Conservation (phyloP, 2,888 invertebrate genomes). For the Neoaliturus tenellus region DNA sequence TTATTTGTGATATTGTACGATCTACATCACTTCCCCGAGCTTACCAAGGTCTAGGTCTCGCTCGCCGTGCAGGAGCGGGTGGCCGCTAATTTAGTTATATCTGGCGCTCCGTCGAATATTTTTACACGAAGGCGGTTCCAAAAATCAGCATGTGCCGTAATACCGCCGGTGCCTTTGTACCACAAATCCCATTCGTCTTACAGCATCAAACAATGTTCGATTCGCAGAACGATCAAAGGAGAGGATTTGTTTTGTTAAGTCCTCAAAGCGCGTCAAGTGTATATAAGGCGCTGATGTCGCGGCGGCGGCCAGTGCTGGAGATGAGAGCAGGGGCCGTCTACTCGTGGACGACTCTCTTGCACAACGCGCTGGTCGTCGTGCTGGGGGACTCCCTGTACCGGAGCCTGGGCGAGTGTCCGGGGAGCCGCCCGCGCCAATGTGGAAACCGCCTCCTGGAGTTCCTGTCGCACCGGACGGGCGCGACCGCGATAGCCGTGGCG, state of each 20-base stretch:
- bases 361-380: background rate
- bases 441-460: background rate
- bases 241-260: conserved; percentile 26
- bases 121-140: no score
- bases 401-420: background rate
- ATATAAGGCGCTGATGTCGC: background rate
- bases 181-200: background rate
- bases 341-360: background rate
- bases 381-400: background rate
- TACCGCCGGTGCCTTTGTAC: background rate
- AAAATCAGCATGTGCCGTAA: no score
- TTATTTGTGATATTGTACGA: no score
- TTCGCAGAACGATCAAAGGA: conserved; percentile 17
- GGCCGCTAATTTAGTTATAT: no score
- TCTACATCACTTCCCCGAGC: no score
- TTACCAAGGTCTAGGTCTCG: no score
- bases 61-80: no score
- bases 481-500: background rate
- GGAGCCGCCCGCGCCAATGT: background rate
- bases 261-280: background rate
- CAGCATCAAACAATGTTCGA: background rate
- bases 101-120: no score
- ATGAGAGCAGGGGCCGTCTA: background rate
- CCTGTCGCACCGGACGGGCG: background rate
- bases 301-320: background rate